Evolutionary conservation across 2,888 invertebrate species (phyloP).

Genomic region (Trilocha varians): DNA sequence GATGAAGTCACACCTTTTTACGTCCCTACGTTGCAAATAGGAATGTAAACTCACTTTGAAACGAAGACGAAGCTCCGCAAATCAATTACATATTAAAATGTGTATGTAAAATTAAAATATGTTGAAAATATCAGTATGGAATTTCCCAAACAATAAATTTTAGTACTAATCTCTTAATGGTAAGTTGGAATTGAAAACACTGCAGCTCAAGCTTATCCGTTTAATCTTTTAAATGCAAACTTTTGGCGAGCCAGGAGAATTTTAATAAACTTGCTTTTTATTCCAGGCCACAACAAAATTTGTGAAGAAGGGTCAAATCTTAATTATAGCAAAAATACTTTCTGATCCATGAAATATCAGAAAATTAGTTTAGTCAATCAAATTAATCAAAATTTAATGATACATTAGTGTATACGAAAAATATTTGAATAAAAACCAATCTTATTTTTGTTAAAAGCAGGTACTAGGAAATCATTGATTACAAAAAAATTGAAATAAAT

Average conservation of each 20-base stretch:
- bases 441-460: too few relatives aligned
- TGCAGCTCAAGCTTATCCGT: slow-evolving; percentile 18
- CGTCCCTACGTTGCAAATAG: too few relatives aligned
- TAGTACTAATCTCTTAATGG: slow-evolving; percentile 14
- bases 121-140: not conserved
- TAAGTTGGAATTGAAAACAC: not conserved
- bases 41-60: too few relatives aligned
- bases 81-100: not conserved
- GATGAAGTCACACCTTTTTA: too few relatives aligned
- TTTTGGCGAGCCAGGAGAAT: slow-evolving; percentile 37
- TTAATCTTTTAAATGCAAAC: slow-evolving; percentile 26
- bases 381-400: too few relatives aligned
- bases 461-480: too few relatives aligned
- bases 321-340: not conserved
- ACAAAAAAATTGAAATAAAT: too few relatives aligned
- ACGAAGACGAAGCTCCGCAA: too few relatives aligned
- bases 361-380: too few relatives aligned
- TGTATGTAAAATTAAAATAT: not conserved
- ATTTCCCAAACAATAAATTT: slow-evolving; percentile 7
- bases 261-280: slow-evolving; percentile 42
- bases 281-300: slow-evolving; percentile 26
- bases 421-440: too few relatives aligned
- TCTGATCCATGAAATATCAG: too few relatives aligned
- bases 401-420: too few relatives aligned
- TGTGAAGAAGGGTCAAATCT: not conserved